Percentiles rank a stretch among this genome's conserved stretches.
phyloP scores from a whole-genome alignment of 2,888 invertebrate genomes.

The Ethmia dodecea region DNA sequence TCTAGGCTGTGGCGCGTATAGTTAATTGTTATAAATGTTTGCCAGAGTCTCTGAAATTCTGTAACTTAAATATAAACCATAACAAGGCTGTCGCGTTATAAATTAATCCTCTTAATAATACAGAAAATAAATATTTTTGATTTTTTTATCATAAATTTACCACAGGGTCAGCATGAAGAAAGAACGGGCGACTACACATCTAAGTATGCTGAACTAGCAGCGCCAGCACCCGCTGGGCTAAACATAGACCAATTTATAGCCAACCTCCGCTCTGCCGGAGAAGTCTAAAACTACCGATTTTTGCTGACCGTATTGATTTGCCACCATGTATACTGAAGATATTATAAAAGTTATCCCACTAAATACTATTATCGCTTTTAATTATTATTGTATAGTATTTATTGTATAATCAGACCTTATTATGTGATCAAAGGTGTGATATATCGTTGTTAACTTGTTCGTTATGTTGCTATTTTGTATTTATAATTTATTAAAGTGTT shows the following conservation, averaged over 20 bases:
- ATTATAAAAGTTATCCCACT: slow-evolving; percentile 28
- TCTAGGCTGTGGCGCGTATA: too few relatives aligned
- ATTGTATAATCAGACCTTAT: too few relatives aligned
- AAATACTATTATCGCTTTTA: slow-evolving; percentile 21
- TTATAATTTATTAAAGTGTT: slow-evolving; percentile 32
- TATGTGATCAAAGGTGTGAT: neutral
- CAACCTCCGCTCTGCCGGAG: slow-evolving; percentile 31
- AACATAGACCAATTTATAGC: slow-evolving; percentile 39
- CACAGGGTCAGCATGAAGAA: too few relatives aligned
- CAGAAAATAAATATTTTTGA: too few relatives aligned
- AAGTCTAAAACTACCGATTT: too few relatives aligned
- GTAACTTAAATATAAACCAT: too few relatives aligned
- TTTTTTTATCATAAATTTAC: too few relatives aligned
- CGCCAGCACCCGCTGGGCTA: slow-evolving; percentile 40
- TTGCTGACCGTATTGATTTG: neutral
- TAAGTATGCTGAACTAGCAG: slow-evolving; percentile 50
- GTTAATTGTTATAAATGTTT: too few relatives aligned
- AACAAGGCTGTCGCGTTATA: too few relatives aligned
- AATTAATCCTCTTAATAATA: too few relatives aligned
- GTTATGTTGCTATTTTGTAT: too few relatives aligned
- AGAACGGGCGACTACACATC: slow-evolving; percentile 36
- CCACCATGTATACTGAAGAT: neutral
- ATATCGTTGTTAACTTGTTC: neutral
- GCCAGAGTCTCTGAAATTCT: too few relatives aligned
- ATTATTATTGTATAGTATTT: neutral